A percentile compares a stretch with the other conserved stretches of the same genome.
Evolutionary conservation across 64 coral and sea anemone species (phyloP).

Genomic region (Acropora yongei): DNA sequence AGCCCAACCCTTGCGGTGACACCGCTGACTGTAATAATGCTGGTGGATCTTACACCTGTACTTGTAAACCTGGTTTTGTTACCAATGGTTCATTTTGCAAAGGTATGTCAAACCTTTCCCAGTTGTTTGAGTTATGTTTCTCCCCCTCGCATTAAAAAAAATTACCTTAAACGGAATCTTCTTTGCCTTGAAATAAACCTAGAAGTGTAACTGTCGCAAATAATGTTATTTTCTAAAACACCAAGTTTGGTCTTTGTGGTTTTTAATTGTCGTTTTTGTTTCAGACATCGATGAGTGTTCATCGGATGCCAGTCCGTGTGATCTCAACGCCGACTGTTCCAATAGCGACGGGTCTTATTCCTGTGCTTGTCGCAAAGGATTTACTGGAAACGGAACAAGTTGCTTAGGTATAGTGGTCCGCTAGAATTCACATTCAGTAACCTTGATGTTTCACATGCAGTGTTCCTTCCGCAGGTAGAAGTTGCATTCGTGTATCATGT

Average conservation of each 20-base stretch:
- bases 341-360: constrained; percentile 76
- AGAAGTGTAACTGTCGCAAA: too few species aligned
- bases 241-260: too few species aligned
- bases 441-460: too few species aligned
- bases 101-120: constrained; percentile 23
- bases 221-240: too few species aligned
- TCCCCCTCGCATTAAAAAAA: too few species aligned
- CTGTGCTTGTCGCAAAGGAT: constrained; percentile 71
- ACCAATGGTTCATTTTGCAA: constrained; percentile 66
- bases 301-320: constrained; percentile 35
- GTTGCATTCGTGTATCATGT: too few species aligned
- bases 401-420: constrained; percentile 48
- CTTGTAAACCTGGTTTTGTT: constrained; percentile 61
- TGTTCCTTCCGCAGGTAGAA: too few species aligned
- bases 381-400: constrained; percentile 56
- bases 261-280: not conserved
- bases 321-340: constrained; percentile 65
- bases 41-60: constrained; percentile 75
- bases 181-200: too few species aligned
- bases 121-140: too few species aligned
- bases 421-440: too few species aligned
- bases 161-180: too few species aligned
- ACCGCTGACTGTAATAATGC: constrained; percentile 74
- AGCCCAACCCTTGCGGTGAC: constrained; percentile 41
- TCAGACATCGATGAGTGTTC: constrained; percentile 83